phyloP scores from a whole-genome alignment of 2,113 vertebrate species.

The Odocoileus virginianus region DNA sequence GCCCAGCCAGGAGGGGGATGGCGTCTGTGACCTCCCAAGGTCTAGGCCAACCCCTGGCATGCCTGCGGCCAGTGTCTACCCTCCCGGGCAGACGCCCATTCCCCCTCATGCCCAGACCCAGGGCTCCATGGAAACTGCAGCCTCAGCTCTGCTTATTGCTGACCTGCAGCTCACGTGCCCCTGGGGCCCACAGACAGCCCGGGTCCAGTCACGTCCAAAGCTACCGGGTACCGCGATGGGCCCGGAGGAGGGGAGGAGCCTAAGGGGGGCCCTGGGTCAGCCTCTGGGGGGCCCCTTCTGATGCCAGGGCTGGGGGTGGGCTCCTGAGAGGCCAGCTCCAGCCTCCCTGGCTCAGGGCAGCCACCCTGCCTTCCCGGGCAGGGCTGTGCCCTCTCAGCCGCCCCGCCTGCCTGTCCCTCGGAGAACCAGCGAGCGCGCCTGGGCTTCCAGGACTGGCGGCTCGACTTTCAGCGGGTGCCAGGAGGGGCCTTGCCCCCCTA shows the following conservation, averaged over 20 bases:
- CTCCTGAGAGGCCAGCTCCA: neutral
- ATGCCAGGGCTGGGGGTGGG: neutral
- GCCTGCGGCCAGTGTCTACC: neutral
- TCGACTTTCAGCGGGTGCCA: neutral
- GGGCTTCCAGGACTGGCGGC: neutral
- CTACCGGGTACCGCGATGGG: fast-evolving
- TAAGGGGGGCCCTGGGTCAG: no score
- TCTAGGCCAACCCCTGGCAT: neutral
- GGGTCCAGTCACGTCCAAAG: neutral
- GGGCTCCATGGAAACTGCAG: neutral
- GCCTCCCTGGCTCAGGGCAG: neutral
- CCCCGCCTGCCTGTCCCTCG: neutral
- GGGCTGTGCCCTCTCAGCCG: fast-evolving
- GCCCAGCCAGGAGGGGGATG: neutral
- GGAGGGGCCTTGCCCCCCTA: neutral
- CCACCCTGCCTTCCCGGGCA: neutral
- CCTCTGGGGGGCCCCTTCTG: neutral
- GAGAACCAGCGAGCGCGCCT: neutral
- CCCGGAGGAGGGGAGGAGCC: neutral
- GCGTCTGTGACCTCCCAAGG: neutral
- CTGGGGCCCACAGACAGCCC: fast-evolving
- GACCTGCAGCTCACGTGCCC: fast-evolving
- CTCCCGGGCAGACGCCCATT: fast-evolving
- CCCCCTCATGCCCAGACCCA: fast-evolving
- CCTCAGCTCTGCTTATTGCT: neutral